A percentile compares a stretch with the other conserved stretches of the same genome.
Evolutionary conservation across 92 coral and sea anemone species (phyloP).

Genomic region (Isaurus tuberculatus): DNA sequence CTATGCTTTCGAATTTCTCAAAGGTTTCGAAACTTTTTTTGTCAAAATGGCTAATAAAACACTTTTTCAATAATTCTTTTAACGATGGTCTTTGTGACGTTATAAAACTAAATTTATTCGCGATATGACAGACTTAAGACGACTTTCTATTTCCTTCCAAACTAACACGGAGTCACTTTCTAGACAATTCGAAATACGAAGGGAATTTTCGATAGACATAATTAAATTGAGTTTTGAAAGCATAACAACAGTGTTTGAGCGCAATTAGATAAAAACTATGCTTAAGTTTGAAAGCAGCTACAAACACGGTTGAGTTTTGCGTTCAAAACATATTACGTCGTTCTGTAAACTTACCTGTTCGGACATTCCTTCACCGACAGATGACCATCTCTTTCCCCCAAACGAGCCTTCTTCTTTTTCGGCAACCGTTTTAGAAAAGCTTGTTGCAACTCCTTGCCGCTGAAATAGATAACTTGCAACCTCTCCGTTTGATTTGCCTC

Average conservation of each 20-base stretch:
- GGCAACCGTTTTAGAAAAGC: slow-evolving; percentile 97
- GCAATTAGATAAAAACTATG: neutral
- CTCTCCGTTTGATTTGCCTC: slow-evolving; percentile 97
- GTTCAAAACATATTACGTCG: slow-evolving; percentile 28
- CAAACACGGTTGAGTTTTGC: slow-evolving; percentile 19
- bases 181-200: slow-evolving; percentile 2
- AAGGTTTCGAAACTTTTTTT: neutral
- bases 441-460: slow-evolving; percentile 99
- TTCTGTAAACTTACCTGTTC: slow-evolving; percentile 72
- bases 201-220: neutral
- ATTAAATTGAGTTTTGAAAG: slow-evolving; percentile 20
- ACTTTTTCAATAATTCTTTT: neutral
- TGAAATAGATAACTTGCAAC: slow-evolving; percentile 99
- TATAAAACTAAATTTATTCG: neutral
- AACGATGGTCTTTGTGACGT: slow-evolving; percentile 45
- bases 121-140: neutral
- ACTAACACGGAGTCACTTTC: neutral
- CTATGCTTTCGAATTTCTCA: neutral
- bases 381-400: slow-evolving; percentile 95
- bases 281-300: slow-evolving; percentile 39
- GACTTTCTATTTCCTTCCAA: neutral
- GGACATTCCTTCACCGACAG: slow-evolving; percentile 84
- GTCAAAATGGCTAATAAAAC: neutral
- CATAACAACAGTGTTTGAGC: slow-evolving; percentile 29
- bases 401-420: slow-evolving; percentile 94